A percentile compares a stretch with the other conserved stretches of the same genome.
Conservation (phyloP, 2,113 vertebrate genomes). For the Rhombomys opimus region DNA sequence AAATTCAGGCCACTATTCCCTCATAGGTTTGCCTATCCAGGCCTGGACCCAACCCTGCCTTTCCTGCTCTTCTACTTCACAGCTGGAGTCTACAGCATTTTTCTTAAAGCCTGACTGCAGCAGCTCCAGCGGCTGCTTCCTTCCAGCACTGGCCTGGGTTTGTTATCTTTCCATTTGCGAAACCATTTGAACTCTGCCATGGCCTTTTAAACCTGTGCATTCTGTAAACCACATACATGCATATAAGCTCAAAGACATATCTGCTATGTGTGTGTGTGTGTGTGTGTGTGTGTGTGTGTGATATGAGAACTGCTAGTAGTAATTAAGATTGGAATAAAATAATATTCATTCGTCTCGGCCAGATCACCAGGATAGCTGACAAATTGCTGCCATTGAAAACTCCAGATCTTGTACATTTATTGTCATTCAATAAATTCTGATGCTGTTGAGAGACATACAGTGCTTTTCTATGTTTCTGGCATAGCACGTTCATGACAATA, state of each 20-base stretch:
- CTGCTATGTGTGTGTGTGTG: background rate
- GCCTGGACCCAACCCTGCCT: background rate
- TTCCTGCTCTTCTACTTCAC: background rate
- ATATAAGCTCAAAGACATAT: background rate
- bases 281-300: background rate
- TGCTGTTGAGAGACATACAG: background rate
- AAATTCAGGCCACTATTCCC: background rate
- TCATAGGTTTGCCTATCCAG: background rate
- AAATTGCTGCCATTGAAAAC: background rate
- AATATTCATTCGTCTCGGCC: no score
- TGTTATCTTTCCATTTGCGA: background rate
- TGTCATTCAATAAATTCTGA: background rate
- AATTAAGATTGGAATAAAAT: background rate
- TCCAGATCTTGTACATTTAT: background rate
- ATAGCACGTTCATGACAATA: background rate
- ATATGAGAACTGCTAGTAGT: background rate
- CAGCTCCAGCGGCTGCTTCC: background rate
- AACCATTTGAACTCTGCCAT: background rate
- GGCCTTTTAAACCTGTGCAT: background rate
- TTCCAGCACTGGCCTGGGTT: background rate
- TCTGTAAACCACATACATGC: background rate
- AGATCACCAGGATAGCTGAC: background rate
- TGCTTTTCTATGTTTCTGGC: background rate
- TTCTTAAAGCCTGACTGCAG: background rate
- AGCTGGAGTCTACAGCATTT: background rate